Percentiles rank a stretch among this genome's conserved stretches.
Evolutionary conservation across 2,797 vertebrate species (phyloP).

Genomic region (Tangara arthus): DNA sequence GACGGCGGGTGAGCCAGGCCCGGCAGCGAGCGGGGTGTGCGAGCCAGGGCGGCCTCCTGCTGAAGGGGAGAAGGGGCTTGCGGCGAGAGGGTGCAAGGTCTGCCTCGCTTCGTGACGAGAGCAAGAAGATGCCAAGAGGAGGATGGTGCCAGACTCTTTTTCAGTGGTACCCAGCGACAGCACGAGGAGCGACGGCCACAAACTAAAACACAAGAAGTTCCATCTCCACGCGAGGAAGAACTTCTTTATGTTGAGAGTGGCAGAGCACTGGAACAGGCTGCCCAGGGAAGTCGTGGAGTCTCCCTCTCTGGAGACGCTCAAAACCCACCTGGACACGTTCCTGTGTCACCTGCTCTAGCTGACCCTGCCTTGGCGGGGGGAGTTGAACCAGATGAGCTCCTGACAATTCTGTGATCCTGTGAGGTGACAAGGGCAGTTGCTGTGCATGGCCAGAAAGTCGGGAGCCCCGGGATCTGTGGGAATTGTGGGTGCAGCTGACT

Average conservation of each 20-base stretch:
- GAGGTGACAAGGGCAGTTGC: not conserved
- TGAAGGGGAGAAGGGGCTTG: not conserved
- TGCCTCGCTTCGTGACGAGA: not conserved
- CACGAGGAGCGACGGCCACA: no score
- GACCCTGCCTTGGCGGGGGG: not conserved
- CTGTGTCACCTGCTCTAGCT: not conserved
- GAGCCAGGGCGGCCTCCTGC: not conserved
- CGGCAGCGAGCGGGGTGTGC: not conserved
- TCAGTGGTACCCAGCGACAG: not conserved
- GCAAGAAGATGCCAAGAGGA: not conserved
- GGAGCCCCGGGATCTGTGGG: not conserved
- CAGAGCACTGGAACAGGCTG: not conserved
- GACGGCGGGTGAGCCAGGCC: not conserved
- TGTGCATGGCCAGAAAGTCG: rapidly evolving
- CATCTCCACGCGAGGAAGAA: not conserved
- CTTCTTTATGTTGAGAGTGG: not conserved
- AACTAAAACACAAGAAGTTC: not conserved
- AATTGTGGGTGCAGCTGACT: not conserved
- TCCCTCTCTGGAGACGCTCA: not conserved
- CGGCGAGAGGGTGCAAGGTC: no score
- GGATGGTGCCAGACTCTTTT: not conserved
- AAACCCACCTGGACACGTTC: not conserved
- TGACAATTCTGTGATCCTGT: not conserved
- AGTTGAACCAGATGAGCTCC: not conserved
- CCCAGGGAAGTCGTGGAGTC: no score